Evolutionary conservation across 2,113 vertebrate species (phyloP).

Genomic region (Mirounga angustirostris): DNA sequence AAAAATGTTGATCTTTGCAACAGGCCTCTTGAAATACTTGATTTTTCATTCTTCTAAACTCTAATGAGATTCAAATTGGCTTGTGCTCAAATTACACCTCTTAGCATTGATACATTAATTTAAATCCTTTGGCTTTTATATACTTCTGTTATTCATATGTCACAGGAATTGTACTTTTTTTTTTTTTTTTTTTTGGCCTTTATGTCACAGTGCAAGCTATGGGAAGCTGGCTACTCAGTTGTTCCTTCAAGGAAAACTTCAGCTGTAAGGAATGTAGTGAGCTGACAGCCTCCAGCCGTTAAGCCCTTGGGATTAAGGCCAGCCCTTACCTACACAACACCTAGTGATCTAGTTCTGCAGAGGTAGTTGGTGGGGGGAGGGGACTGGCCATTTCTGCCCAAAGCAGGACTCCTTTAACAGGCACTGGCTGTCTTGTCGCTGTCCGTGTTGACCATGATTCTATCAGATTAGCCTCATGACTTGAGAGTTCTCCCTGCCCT

Average conservation of each 20-base stretch:
- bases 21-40: not conserved
- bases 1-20: not conserved
- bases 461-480: not conserved
- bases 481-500: not conserved
- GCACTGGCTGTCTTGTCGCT: not conserved
- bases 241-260: not conserved
- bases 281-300: not conserved
- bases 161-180: not conserved
- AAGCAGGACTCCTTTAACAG: too few relatives aligned
- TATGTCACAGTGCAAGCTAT: not conserved
- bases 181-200: not conserved
- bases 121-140: not conserved
- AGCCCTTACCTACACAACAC: not conserved
- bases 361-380: fast-evolving
- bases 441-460: not conserved
- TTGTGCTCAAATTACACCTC: not conserved
- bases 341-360: not conserved
- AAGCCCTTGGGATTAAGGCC: not conserved
- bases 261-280: not conserved
- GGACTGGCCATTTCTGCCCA: not conserved
- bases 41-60: conserved; percentile 4
- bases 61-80: not conserved
- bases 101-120: not conserved
- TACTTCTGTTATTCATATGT: not conserved
- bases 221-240: not conserved